Base-by-base conservation (phyloP, 2,113 vertebrate genomes). In the Heterochromis multidens region DNA sequence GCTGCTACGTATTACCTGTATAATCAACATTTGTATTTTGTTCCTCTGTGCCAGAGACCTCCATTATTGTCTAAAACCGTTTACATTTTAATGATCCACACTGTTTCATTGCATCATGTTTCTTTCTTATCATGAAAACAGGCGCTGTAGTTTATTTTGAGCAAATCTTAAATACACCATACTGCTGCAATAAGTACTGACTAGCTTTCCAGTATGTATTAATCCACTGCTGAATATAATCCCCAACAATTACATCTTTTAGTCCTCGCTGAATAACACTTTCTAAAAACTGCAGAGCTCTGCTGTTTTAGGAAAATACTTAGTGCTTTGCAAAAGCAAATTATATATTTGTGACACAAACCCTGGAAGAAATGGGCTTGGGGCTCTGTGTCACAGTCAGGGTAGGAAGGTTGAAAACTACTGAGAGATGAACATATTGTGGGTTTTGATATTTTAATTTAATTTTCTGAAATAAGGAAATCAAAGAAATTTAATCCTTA, bases 221-320 rank as follows among this genome's bases (percentile, higher is more conserved):
- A 74, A 54, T 52, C 70, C 52, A 9, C 29, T 33, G 46, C 19
- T 54, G 70, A 54, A 33, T 74, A 21, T 74, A 74, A 52, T 52
- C 46, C 11, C 70, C 46, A 33, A 74, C 70, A 54, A 33, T 54
- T 74, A 54, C 70, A 74, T 74, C 46, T 54, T 74, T 54, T 54
- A 33, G 27, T 54, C 46, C 46, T 74, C 4, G 1, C 19, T 54
- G 0, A 54, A 19, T 54, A 74, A 54, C 70, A n/a, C 27, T 54
- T 74, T 52, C 11, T 54, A 74, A 74, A n/a, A 74, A 74, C 46
- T 33, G 27, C 46, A 74, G 6, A 74, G 70, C 27, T 33, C 0
- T 21, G 6, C 11, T 0, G 27, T 9, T 74, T 54, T 33, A 21
- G 27, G 27, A 33, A 54, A 54, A n/a, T 54, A 7, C 25, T 21